Evolutionary conservation across 2,888 invertebrate species (phyloP).

Genomic region (Aquatica leii): DNA sequence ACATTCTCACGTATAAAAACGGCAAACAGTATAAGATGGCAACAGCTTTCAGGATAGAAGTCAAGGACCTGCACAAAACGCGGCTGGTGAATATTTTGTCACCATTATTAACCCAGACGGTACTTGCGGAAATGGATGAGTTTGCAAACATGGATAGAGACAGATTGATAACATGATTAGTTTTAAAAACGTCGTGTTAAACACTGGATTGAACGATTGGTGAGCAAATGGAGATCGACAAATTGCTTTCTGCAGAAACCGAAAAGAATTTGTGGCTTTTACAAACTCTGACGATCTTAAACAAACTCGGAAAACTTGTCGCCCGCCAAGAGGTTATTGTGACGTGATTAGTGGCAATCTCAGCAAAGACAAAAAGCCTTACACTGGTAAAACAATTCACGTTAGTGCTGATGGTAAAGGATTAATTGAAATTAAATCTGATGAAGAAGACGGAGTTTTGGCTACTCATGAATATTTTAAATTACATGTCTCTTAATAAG

Average conservation of each 20-base stretch:
- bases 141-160: conserved; percentile 87
- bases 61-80: conserved; percentile 73
- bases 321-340: conserved; percentile 82
- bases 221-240: conserved; percentile 85
- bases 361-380: conserved; percentile 57
- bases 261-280: conserved; percentile 74
- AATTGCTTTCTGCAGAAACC: conserved; percentile 84
- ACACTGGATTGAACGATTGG: conserved; percentile 71
- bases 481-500: too few species aligned
- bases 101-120: conserved; percentile 72
- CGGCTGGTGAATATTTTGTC: conserved; percentile 68
- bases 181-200: conserved; percentile 75
- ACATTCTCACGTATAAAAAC: conserved; percentile 74
- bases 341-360: conserved; percentile 81
- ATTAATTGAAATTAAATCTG: conserved; percentile 63
- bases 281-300: conserved; percentile 72
- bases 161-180: conserved; percentile 81
- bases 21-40: conserved; percentile 77
- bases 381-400: conserved; percentile 70
- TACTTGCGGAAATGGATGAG: conserved; percentile 76
- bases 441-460: conserved; percentile 71
- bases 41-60: conserved; percentile 83
- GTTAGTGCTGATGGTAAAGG: conserved; percentile 69
- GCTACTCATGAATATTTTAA: conserved; percentile 68
- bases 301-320: conserved; percentile 69